Evolutionary conservation across 2,113 vertebrate species (phyloP).

Genomic region (Sylvia atricapilla): DNA sequence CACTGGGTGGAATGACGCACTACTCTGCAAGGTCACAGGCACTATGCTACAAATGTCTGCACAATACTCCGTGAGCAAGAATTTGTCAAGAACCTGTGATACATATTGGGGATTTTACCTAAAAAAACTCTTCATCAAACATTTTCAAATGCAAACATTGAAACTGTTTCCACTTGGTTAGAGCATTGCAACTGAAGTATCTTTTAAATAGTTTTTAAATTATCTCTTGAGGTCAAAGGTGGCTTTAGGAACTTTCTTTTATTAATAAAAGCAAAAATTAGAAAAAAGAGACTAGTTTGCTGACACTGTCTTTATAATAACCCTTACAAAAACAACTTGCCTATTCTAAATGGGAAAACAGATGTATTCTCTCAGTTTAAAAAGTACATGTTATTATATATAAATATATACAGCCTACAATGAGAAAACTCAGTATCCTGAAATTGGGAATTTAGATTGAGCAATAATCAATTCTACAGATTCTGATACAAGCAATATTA

Average conservation of each 20-base stretch:
- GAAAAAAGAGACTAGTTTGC: background rate
- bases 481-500: background rate
- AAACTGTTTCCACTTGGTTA: background rate
- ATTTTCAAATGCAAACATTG: background rate
- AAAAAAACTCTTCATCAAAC: background rate
- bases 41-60: accelerated
- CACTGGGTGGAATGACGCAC: background rate
- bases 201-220: background rate
- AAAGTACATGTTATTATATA: background rate
- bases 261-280: background rate
- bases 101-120: background rate
- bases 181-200: background rate
- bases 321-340: background rate
- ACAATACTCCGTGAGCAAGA: background rate
- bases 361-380: background rate
- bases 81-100: background rate
- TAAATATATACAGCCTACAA: background rate
- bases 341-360: background rate
- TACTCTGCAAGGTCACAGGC: background rate
- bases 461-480: background rate
- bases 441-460: background rate
- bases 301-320: background rate
- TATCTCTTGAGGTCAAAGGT: background rate
- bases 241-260: background rate
- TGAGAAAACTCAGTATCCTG: background rate